Conservation (phyloP, 2,797 vertebrate genomes). For the Darevskia nairensis region DNA sequence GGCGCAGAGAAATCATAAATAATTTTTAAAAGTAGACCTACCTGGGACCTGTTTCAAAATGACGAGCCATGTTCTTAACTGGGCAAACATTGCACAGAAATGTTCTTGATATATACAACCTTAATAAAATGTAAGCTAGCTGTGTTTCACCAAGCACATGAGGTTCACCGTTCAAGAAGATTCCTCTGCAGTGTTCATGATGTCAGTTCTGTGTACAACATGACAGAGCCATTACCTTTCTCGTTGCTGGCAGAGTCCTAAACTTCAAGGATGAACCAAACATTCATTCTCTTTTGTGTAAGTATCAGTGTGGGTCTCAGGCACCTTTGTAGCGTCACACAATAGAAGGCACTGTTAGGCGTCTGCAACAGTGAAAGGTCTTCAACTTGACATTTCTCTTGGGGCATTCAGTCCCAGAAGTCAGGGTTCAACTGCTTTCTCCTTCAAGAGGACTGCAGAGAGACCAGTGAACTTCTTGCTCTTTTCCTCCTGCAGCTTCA, state of each 20-base stretch:
- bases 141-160: not conserved
- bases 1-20: constrained; percentile 18
- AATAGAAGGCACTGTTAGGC: constrained; percentile 48
- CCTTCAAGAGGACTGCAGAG: constrained; percentile 60
- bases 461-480: constrained; percentile 70
- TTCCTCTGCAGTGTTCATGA: not conserved
- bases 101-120: constrained; percentile 19
- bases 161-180: not conserved
- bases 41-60: constrained; percentile 11
- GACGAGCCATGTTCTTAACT: constrained; percentile 35
- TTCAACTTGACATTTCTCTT: constrained; percentile 62
- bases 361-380: constrained; percentile 60
- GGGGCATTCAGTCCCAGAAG: constrained; percentile 44
- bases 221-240: constrained; percentile 39
- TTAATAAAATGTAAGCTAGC: constrained; percentile 6
- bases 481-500: constrained; percentile 67
- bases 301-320: constrained; percentile 57
- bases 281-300: constrained; percentile 52
- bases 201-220: not conserved
- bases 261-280: constrained; percentile 58
- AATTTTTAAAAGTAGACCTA: constrained; percentile 1
- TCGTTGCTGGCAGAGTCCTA: constrained; percentile 50
- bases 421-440: constrained; percentile 58
- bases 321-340: constrained; percentile 48
- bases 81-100: constrained; percentile 16